A percentile compares a stretch with the other conserved stretches of the same genome.
Evolutionary conservation across 2,113 vertebrate genomes (phyloP).

Genomic region (Catharus minimus): DNA sequence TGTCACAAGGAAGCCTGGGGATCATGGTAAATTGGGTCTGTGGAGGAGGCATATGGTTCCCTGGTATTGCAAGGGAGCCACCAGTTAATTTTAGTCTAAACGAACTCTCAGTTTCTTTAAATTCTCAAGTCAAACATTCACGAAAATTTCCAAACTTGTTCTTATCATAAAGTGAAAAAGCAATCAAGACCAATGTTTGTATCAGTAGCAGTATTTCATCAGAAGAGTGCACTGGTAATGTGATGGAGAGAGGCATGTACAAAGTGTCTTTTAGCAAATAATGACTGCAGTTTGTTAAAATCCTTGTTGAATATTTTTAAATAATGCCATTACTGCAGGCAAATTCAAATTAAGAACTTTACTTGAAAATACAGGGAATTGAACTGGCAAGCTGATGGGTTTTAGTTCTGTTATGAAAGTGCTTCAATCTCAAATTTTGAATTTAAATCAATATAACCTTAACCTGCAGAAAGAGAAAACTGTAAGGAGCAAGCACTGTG

Average conservation of each 20-base stretch:
- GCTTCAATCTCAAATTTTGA: not conserved
- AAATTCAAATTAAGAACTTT: not conserved
- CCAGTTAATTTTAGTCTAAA: not conserved
- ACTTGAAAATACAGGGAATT: not conserved
- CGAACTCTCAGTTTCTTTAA: not conserved
- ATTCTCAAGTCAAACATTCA: not conserved
- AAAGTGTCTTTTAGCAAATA: not conserved
- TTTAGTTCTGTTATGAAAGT: constrained; percentile 12
- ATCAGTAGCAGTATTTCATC: not conserved
- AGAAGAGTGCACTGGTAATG: not conserved
- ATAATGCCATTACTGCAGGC: not conserved
- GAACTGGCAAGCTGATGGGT: not conserved
- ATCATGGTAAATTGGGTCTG: not conserved
- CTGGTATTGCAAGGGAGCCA: not conserved
- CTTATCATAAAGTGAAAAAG: not conserved
- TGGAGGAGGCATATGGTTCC: not conserved
- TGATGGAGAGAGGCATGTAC: not conserved
- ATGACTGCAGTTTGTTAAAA: not conserved
- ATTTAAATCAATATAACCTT: constrained; percentile 54
- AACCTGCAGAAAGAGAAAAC: constrained; percentile 39
- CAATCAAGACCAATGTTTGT: not conserved
- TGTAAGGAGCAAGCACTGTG: constrained; percentile 20
- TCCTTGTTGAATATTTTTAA: not conserved
- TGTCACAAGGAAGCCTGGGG: not conserved
- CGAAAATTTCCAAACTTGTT: not conserved